Evolutionary conservation across 2,888 invertebrate species (phyloP), one percentile per base, ranked within the genome.

Genomic region (Eristalis pertinax): DNA sequence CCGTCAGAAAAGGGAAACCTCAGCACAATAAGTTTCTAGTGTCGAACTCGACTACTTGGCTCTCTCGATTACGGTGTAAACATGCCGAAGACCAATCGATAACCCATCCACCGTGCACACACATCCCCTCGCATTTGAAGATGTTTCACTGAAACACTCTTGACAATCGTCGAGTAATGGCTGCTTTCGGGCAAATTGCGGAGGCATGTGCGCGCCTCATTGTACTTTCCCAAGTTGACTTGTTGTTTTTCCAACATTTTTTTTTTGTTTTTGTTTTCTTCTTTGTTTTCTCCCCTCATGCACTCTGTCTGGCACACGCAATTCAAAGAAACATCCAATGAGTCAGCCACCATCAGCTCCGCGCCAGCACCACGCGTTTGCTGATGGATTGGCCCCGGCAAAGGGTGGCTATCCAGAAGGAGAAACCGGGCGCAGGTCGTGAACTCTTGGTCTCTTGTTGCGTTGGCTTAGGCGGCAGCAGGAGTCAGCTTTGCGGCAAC

Each of bases 391-490:
- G 15, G 13, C 60, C 60, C 2, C 11, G 26, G 4, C 60, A 29
- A 60, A 60, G 60, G 60, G 60, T 60, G 60, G 60, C 13, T 15
- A 1, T 13, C 26, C 24, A 2, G 60, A 26, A 7, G 56, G 56
- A 56, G 22, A 56, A 64, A 65, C 32, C 5, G 63, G 73, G 74
- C 32, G 68, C 76, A 68, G 76, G 68, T 76, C 76, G 68, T 68
- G 67, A 65, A 74, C 74, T 35, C 50, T 50, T 5, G 8, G 50
- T 50, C 41, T 63, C 19, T 63, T 63, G 63, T 32, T 63, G 63
- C 63, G 26, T 63, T 63, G 50, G 50, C 19, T 4, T 50, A 19
- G 19, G 13, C 41, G 62, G 26, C 60, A 62, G n/a, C 43, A 26
- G 26, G 26, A 26, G 26, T 26, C 65, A n/a, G 19, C 58, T 13